Percentiles rank a stretch among this genome's conserved stretches.
These are phyloP conservation scores for Lepidotrigona ventralis DNA, from an alignment of 1,140 invertebrate species.

Conservation along the genomic window DNA sequence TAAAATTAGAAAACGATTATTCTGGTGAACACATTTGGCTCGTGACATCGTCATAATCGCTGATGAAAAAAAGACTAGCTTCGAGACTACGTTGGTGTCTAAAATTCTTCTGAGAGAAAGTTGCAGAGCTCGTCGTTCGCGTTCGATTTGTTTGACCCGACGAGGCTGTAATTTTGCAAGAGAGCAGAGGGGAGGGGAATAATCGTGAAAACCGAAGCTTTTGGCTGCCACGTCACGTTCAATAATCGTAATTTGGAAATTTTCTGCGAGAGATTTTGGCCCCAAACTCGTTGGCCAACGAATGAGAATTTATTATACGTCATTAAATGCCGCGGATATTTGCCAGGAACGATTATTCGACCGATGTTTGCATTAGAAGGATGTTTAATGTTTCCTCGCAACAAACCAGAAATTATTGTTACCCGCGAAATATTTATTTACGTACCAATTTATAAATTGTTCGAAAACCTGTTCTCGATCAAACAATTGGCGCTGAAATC, in stretches of 20 bases:
- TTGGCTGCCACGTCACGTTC: background rate
- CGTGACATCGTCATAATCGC: too few relatives aligned
- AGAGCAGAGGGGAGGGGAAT: background rate
- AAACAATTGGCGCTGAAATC: background rate
- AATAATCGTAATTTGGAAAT: constrained; percentile 31
- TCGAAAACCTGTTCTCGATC: background rate
- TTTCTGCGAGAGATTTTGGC: background rate
- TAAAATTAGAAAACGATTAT: too few relatives aligned
- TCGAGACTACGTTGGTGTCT: too few relatives aligned
- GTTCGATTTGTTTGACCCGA: too few relatives aligned
- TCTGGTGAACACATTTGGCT: too few relatives aligned
- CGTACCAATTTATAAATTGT: constrained; percentile 45
- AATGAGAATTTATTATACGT: constrained; percentile 54
- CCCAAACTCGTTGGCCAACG: background rate
- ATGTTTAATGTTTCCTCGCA: constrained; percentile 21
- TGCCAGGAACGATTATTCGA: constrained; percentile 50
- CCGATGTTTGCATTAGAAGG: constrained; percentile 33
- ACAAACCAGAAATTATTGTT: constrained; percentile 55
- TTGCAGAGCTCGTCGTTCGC: too few relatives aligned
- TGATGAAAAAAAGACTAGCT: too few relatives aligned
- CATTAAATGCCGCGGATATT: constrained; percentile 56
- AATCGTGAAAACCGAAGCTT: background rate
- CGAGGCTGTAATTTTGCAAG: too few relatives aligned
- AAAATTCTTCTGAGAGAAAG: too few relatives aligned
- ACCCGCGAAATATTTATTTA: constrained; percentile 32